phyloP scores from a whole-genome alignment of 1,140 invertebrate genomes.

The Nasonia giraulti region DNA sequence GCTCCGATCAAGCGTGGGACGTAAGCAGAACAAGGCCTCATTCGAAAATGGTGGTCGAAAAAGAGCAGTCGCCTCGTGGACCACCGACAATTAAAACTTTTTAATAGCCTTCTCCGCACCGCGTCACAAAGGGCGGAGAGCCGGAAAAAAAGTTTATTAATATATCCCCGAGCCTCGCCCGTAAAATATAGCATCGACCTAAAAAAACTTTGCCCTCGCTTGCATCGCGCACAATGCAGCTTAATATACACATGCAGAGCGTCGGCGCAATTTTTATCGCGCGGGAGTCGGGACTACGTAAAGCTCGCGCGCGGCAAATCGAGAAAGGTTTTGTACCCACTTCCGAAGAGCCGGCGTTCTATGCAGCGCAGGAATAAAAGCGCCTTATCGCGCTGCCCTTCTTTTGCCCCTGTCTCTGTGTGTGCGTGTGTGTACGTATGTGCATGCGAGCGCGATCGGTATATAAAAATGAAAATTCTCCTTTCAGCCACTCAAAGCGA shows the following conservation, averaged over 20 bases:
- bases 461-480: not conserved
- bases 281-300: not conserved
- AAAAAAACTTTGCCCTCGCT: too few species aligned
- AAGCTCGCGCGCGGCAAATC: not conserved
- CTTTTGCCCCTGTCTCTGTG: not conserved
- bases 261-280: not conserved
- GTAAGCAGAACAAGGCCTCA: too few species aligned
- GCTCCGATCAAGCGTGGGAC: too few species aligned
- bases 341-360: not conserved
- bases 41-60: too few species aligned
- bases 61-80: too few species aligned
- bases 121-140: too few species aligned
- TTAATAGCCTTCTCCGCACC: not conserved
- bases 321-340: conserved; percentile 25
- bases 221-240: not conserved
- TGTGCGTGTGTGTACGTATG: not conserved
- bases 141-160: too few species aligned
- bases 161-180: too few species aligned
- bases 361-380: conserved; percentile 15
- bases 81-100: not conserved
- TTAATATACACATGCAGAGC: not conserved
- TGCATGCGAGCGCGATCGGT: not conserved
- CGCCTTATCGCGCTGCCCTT: not conserved
- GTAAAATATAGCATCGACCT: too few species aligned
- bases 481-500: not conserved